Percentiles rank a stretch among this genome's conserved stretches.
These are phyloP conservation scores for Macquaria ambigua DNA, from an alignment of 2,113 vertebrate genomes.

Conservation along the genomic window DNA sequence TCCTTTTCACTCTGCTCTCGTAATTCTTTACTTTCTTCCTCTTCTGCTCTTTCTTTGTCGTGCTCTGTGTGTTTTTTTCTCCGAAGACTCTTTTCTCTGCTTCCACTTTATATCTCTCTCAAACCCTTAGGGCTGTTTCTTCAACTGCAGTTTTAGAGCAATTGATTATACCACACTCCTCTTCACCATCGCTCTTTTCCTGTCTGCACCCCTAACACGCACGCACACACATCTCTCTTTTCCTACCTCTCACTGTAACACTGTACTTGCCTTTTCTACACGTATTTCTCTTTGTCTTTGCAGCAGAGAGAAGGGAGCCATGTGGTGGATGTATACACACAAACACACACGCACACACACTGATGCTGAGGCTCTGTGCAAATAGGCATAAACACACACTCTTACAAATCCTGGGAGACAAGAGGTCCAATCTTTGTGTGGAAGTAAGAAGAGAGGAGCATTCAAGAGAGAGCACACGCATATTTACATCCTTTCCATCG, in stretches of 20 bases:
- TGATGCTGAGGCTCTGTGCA: constrained; percentile 24
- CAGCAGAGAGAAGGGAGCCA: constrained; percentile 46
- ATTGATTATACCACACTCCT: constrained; percentile 71
- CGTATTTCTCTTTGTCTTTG: constrained; percentile 40
- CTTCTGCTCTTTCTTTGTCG: constrained; percentile 6
- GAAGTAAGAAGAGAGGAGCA: constrained; percentile 57
- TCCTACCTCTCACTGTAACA: constrained; percentile 24
- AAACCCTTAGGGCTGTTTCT: constrained; percentile 59
- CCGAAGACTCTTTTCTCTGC: constrained; percentile 12
- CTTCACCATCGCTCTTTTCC: constrained; percentile 37
- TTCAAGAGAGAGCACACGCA: constrained; percentile 48
- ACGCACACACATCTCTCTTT: constrained; percentile 9
- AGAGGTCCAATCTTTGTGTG: constrained; percentile 42
- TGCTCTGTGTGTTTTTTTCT: not conserved
- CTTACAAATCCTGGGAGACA: constrained; percentile 62
- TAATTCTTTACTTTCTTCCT: not conserved
- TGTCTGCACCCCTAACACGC: constrained; percentile 20
- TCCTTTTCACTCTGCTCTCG: not conserved
- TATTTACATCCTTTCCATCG: constrained; percentile 65
- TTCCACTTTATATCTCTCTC: constrained; percentile 48
- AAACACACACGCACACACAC: not conserved
- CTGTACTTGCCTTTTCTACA: constrained; percentile 48
- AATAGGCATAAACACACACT: constrained; percentile 22
- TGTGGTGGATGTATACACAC: constrained; percentile 30
- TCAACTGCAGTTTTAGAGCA: constrained; percentile 74